Evolutionary conservation across 1,140 invertebrate genomes (phyloP).

Genomic region (Drosophila aff.): DNA sequence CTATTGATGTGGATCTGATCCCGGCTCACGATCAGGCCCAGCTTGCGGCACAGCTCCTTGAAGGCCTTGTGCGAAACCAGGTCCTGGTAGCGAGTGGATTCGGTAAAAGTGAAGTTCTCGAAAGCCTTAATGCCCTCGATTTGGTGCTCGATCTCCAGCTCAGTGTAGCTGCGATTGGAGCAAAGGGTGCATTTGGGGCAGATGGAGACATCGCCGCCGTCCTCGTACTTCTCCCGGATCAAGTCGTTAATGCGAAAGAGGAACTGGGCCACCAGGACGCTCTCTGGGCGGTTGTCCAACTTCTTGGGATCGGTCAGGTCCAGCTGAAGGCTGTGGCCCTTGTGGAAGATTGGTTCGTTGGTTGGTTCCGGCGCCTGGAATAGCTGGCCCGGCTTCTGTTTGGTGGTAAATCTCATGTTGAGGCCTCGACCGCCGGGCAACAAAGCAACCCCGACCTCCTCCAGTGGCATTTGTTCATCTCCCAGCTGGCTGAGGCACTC

Average conservation of each 20-base stretch:
- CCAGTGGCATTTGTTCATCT: slow-evolving; percentile 45
- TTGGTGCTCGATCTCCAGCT: slow-evolving; percentile 65
- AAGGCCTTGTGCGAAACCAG: slow-evolving; percentile 53
- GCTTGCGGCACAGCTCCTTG: slow-evolving; percentile 55
- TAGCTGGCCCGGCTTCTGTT: slow-evolving; percentile 6
- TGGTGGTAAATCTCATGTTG: slow-evolving; percentile 46
- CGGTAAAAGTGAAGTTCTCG: slow-evolving; percentile 42
- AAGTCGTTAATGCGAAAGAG: slow-evolving; percentile 44
- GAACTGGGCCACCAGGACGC: slow-evolving; percentile 48
- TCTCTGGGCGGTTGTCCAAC: slow-evolving; percentile 22
- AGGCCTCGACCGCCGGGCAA: slow-evolving; percentile 47
- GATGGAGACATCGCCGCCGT: slow-evolving; percentile 11
- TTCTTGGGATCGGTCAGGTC: slow-evolving; percentile 10
- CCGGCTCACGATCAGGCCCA: slow-evolving; percentile 36
- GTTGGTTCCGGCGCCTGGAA: neutral
- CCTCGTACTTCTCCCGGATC: slow-evolving; percentile 26
- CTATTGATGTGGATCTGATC: slow-evolving; percentile 12
- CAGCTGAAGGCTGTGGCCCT: slow-evolving; percentile 23
- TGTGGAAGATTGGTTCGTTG: neutral
- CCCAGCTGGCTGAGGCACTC: slow-evolving; percentile 57
- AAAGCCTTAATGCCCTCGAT: slow-evolving; percentile 66
- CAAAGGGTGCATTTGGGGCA: slow-evolving; percentile 35
- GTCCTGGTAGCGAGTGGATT: slow-evolving; percentile 29
- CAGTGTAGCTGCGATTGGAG: slow-evolving; percentile 48
- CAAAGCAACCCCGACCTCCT: slow-evolving; percentile 37